A percentile compares a stretch with the other conserved stretches of the same genome.
phyloP scores from a whole-genome alignment of 2,888 invertebrate genomes.

The Cataglyphis altisquamis region DNA sequence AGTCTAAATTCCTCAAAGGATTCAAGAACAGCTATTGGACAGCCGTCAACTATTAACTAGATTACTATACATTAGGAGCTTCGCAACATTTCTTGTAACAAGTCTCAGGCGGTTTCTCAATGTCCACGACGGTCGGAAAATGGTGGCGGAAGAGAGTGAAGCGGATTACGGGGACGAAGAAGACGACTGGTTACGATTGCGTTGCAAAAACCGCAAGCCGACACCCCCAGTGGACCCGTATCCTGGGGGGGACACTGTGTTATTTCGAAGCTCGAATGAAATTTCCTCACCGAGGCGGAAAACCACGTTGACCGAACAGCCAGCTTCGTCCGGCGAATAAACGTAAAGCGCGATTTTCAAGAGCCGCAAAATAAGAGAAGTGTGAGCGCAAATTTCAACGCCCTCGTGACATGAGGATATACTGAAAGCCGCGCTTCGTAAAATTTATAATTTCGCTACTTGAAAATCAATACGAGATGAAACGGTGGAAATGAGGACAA shows the following conservation, averaged over 20 bases:
- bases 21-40: conserved; percentile 29
- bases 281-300: conserved; percentile 69
- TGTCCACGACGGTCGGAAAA: conserved; percentile 26
- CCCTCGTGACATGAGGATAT: conserved; percentile 33
- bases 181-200: conserved; percentile 59
- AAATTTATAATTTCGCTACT: conserved; percentile 18
- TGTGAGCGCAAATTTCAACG: conserved; percentile 34
- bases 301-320: conserved; percentile 68
- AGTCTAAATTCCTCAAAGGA: conserved; percentile 18
- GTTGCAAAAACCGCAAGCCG: conserved; percentile 50
- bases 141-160: conserved; percentile 20
- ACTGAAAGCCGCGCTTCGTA: conserved; percentile 1
- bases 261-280: conserved; percentile 76
- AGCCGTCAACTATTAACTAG: conserved; percentile 51
- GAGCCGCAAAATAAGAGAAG: conserved; percentile 34
- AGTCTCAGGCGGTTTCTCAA: conserved; percentile 43
- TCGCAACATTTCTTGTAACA: conserved; percentile 53
- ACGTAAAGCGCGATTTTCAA: conserved; percentile 48
- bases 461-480: background rate
- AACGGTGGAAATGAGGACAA: background rate
- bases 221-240: conserved; percentile 46
- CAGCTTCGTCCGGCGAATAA: conserved; percentile 46
- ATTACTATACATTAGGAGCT: conserved; percentile 45
- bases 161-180: conserved; percentile 56
- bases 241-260: conserved; percentile 58